Percentiles rank a stretch among this genome's conserved stretches.
Evolutionary conservation across 2,888 invertebrate species (phyloP).

Genomic region (Clivina fossor): DNA sequence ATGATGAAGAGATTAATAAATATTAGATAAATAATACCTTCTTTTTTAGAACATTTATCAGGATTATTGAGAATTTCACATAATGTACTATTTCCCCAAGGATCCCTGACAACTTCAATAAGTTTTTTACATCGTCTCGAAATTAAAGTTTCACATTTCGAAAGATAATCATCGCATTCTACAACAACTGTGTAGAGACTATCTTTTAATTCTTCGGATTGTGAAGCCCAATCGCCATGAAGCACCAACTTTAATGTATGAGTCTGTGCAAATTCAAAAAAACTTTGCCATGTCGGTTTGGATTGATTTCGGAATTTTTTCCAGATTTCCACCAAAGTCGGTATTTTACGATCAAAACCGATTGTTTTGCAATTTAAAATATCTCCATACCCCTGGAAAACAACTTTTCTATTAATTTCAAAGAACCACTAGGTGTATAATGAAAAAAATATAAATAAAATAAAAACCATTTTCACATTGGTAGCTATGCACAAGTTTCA

Average conservation of each 20-base stretch:
- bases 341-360: slow-evolving; percentile 21
- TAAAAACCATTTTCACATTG: too few relatives aligned
- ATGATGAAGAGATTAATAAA: too few relatives aligned
- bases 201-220: slow-evolving; percentile 34
- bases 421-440: too few relatives aligned
- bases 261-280: slow-evolving; percentile 52
- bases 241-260: slow-evolving; percentile 51
- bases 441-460: too few relatives aligned
- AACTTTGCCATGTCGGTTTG: slow-evolving; percentile 47
- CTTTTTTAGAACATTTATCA: slow-evolving; percentile 47
- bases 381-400: slow-evolving; percentile 49
- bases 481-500: too few relatives aligned
- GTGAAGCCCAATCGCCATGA: slow-evolving; percentile 48
- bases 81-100: slow-evolving; percentile 50
- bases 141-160: slow-evolving; percentile 47
- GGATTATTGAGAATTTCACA: slow-evolving; percentile 47
- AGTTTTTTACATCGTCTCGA: slow-evolving; percentile 49
- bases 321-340: slow-evolving; percentile 22
- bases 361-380: slow-evolving; percentile 47
- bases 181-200: slow-evolving; percentile 45
- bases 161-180: slow-evolving; percentile 47
- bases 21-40: too few relatives aligned
- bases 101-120: slow-evolving; percentile 50
- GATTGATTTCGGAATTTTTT: slow-evolving; percentile 41
- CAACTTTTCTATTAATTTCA: too few relatives aligned